Conservation (phyloP, 2,113 vertebrate genomes). For the Choloepus hoffmanni region DNA sequence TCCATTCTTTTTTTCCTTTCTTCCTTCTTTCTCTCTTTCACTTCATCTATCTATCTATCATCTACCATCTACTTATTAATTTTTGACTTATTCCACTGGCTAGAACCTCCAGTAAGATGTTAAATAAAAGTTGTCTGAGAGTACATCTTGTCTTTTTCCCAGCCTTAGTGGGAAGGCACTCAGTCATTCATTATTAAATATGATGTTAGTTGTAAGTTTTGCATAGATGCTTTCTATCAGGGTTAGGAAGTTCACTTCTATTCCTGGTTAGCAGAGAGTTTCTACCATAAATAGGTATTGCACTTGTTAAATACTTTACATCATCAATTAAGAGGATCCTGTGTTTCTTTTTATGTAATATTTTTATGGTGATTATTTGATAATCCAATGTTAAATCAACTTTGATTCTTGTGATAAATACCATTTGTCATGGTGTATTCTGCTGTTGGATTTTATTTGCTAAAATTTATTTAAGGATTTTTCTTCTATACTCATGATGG, state of each 20-base stretch:
- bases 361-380: too few relatives aligned
- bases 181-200: not conserved
- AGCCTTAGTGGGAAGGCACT: not conserved
- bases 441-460: too few relatives aligned
- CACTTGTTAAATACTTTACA: not conserved
- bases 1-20: too few relatives aligned
- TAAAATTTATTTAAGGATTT: too few relatives aligned
- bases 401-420: too few relatives aligned
- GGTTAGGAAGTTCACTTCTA: not conserved
- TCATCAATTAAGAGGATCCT: not conserved
- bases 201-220: not conserved
- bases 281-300: not conserved
- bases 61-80: not conserved
- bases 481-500: too few relatives aligned
- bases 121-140: not conserved
- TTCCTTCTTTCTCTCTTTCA: too few relatives aligned
- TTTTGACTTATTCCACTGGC: not conserved
- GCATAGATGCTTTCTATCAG: not conserved
- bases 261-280: not conserved
- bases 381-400: too few relatives aligned
- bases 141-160: not conserved
- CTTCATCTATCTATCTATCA: too few relatives aligned
- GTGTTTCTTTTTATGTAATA: not conserved
- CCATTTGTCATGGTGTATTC: too few relatives aligned
- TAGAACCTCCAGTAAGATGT: not conserved